Conservation (phyloP, 2,797 vertebrate genomes). For the Onychomys leucogaster region DNA sequence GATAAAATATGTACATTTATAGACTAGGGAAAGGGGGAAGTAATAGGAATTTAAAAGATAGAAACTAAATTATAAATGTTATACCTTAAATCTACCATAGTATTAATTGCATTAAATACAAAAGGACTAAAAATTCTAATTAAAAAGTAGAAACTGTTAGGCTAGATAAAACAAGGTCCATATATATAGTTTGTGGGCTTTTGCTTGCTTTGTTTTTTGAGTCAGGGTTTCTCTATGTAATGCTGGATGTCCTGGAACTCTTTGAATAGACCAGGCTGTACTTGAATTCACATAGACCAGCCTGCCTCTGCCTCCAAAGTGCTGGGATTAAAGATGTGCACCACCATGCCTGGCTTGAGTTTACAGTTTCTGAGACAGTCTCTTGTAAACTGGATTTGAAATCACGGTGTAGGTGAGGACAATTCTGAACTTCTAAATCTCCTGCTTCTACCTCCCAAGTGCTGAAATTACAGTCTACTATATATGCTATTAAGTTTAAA, state of each 20-base stretch:
- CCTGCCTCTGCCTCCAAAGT: too few species aligned
- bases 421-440: not conserved
- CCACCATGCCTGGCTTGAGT: too few species aligned
- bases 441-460: not conserved
- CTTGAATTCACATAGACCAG: too few species aligned
- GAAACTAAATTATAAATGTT: not conserved
- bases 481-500: not conserved
- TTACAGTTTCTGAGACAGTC: too few species aligned
- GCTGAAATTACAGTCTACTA: not conserved
- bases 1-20: not conserved
- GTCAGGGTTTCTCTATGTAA: not conserved
- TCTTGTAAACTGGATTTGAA: too few species aligned
- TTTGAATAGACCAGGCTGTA: too few species aligned
- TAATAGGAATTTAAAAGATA: not conserved
- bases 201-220: not conserved
- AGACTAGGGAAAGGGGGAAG: not conserved
- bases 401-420: too few species aligned
- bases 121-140: slow-evolving; percentile 36
- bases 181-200: not conserved
- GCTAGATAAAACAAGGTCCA: not conserved
- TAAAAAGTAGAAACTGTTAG: slow-evolving; percentile 34
- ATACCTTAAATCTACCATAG: not conserved
- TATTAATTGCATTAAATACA: not conserved
- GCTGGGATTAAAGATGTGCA: too few species aligned
- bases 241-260: not conserved